Conservation (phyloP, 2,113 vertebrate species). For the Myrmecophaga tridactyla region DNA sequence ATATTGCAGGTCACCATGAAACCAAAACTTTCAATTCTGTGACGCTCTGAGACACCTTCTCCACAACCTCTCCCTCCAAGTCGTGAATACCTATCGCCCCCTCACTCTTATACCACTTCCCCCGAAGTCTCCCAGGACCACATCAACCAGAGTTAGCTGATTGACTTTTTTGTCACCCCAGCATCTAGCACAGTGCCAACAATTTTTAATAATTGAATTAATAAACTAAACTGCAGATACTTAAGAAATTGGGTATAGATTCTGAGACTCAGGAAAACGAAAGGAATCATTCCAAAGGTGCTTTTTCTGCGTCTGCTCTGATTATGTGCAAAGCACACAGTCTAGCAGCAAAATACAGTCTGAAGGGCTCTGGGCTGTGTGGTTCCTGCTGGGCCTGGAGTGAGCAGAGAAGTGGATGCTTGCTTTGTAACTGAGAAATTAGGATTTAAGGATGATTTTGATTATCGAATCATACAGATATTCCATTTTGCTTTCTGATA, state of each 20-base stretch:
- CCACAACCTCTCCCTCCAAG: too few species aligned
- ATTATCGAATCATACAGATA: too few species aligned
- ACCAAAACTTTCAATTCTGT: not conserved
- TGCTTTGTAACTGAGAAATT: too few species aligned
- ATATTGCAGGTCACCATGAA: not conserved
- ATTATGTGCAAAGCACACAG: not conserved
- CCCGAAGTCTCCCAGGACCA: not conserved
- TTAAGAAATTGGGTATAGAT: not conserved
- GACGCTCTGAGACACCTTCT: not conserved
- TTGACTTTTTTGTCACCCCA: not conserved
- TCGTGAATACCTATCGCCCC: not conserved
- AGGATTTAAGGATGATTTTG: too few species aligned
- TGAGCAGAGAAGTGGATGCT: not conserved
- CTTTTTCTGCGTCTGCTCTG: not conserved
- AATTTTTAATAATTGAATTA: not conserved
- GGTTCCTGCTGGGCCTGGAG: not conserved
- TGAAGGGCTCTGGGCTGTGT: not conserved
- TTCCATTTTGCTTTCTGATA: too few species aligned
- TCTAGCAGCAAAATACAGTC: not conserved
- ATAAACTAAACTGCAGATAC: not conserved
- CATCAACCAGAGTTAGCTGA: not conserved
- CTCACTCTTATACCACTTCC: not conserved
- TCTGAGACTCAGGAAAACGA: not conserved
- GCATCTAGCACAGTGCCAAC: not conserved
- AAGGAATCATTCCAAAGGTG: not conserved